Evolutionary conservation across 2,113 vertebrate genomes (phyloP).

Genomic region (Chaetodon auriga): DNA sequence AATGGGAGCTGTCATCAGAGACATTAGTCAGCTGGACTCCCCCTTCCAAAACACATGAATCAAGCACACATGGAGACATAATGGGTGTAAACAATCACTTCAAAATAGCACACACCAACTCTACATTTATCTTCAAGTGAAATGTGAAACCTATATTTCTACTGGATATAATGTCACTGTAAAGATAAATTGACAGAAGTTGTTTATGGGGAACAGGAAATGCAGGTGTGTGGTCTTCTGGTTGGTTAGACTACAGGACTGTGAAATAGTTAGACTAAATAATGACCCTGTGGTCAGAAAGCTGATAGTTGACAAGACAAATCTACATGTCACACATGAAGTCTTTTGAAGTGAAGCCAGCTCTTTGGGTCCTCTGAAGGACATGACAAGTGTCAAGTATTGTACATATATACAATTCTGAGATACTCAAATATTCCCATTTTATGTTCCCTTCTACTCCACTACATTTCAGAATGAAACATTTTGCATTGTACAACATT

Average conservation of each 20-base stretch:
- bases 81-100: conserved; percentile 41
- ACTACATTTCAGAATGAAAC: too few relatives aligned
- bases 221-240: background rate
- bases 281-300: background rate
- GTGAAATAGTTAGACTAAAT: background rate
- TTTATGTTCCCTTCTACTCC: too few relatives aligned
- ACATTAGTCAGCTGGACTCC: conserved; percentile 40
- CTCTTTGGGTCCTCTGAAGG: background rate
- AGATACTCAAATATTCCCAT: too few relatives aligned
- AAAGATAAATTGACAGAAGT: background rate
- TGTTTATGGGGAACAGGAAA: conserved; percentile 2
- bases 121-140: conserved; percentile 7
- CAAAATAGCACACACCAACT: conserved; percentile 19
- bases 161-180: background rate
- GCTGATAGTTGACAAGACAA: background rate
- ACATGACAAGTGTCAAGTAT: too few relatives aligned
- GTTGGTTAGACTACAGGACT: background rate
- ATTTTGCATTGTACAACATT: too few relatives aligned
- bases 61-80: conserved; percentile 29
- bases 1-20: conserved; percentile 53
- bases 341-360: background rate
- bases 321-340: background rate
- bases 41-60: conserved; percentile 57
- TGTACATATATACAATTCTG: too few relatives aligned
- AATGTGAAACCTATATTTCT: conserved; percentile 3